Base-by-base conservation (phyloP, 2,888 invertebrate genomes). In the Cerastis rubricosa region DNA sequence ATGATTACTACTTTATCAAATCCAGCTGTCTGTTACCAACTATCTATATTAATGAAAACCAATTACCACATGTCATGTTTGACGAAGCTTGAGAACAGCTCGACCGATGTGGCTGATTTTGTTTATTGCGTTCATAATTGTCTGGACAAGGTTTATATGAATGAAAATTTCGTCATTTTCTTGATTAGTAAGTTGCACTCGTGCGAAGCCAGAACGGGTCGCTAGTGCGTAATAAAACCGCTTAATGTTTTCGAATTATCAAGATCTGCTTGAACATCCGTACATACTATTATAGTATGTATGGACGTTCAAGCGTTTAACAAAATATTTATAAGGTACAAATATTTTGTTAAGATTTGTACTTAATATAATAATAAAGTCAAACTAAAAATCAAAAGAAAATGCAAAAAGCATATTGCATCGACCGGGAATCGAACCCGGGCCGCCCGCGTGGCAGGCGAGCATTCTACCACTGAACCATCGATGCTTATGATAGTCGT, bases 381-480 rank as follows among this genome's bases (percentile, higher is more conserved):
- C n/a, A n/a, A n/a, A n/a, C 0, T 17, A 47, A 76, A 45, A 63
- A 40, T 0, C 0, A 19, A 17, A 29, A 77, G n/a, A 35, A 75
- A 81, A 74, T 2, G 17, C 78, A 89, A 91, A 93, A 94, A 92
- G 81, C 7, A 8, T 0, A 0, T 1, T 96, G 95, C 96, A 96
- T 96, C 96, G 95, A 95, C 95, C 95, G 95, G 96, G 95, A 95
- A 95, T 95, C 96, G 95, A 96, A 96, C 96, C 95, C 94, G 94
- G 94, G 94, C 94, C 94, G 94, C 95, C 97, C 97, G 96, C 97
- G 97, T 97, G 96, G 96, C 97, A 97, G 97, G 96, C 97, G 96
- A 97, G 96, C 97, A 97, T 97, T 96, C 96, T 97, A 97, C 97
- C 97, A 97, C 96, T 97, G 96, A 96, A 96, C 97, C 96, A 96